Conservation (phyloP, 2,113 vertebrate species). For the Vireo altiloquus region DNA sequence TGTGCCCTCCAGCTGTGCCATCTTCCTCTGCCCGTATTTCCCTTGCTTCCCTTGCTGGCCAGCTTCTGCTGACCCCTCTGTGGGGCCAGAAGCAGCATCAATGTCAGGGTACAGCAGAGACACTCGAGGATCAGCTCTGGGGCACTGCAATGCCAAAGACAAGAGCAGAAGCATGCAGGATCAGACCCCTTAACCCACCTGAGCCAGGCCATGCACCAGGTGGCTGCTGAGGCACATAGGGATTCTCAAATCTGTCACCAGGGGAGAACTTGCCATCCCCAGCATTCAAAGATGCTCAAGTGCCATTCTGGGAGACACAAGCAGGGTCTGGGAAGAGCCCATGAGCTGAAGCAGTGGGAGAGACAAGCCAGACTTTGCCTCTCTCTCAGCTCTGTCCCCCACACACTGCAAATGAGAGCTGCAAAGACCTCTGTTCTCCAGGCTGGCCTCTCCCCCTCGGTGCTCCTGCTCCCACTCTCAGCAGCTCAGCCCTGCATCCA, state of each 20-base stretch:
- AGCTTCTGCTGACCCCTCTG: background rate
- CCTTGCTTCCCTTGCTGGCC: background rate
- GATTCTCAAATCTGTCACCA: background rate
- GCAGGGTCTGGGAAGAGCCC: background rate
- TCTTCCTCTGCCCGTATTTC: background rate
- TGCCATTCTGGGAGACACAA: background rate
- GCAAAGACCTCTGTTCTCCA: background rate
- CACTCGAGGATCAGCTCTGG: fast-evolving
- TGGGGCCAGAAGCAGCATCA: background rate
- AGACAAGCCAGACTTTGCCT: background rate
- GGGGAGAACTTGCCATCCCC: background rate
- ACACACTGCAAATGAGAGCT: background rate
- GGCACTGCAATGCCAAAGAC: background rate
- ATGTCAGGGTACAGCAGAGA: background rate
- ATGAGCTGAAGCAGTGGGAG: background rate
- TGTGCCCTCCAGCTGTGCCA: background rate
- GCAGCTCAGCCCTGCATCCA: conserved; percentile 50
- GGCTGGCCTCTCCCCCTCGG: background rate
- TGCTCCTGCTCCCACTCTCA: conserved; percentile 10
- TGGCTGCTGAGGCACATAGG: fast-evolving
- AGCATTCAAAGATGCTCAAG: background rate
- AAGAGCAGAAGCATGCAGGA: background rate
- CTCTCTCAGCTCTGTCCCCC: background rate
- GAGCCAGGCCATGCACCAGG: background rate
- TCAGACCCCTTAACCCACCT: background rate